Percentiles rank a stretch among this genome's conserved stretches.
Conservation (phyloP, 2,113 vertebrate species). For the Catharus fuscescens region DNA sequence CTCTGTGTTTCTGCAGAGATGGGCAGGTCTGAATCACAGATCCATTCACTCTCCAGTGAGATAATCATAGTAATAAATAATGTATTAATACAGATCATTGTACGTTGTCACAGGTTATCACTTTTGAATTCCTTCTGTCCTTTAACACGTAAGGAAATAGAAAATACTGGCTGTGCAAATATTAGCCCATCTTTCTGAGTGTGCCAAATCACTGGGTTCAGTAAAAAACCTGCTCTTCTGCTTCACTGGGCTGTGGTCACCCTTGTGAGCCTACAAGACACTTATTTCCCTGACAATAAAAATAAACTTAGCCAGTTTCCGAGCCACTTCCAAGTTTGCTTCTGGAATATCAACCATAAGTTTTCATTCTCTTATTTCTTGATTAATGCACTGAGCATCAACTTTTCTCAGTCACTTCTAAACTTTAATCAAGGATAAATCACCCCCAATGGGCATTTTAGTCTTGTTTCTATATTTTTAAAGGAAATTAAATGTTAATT, state of each 20-base stretch:
- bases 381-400: constrained; percentile 39
- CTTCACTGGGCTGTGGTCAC: not conserved
- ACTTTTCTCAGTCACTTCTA: constrained; percentile 20
- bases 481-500: constrained; percentile 65
- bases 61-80: not conserved
- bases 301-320: constrained; percentile 30
- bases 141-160: not conserved
- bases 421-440: constrained; percentile 51
- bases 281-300: not conserved
- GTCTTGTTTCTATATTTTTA: constrained; percentile 60
- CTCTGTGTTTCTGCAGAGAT: not conserved
- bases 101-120: not conserved
- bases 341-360: not conserved
- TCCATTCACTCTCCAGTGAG: not conserved
- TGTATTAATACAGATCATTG: not conserved
- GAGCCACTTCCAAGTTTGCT: not conserved
- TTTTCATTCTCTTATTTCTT: constrained; percentile 37
- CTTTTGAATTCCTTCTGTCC: not conserved
- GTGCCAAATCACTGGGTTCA: not conserved
- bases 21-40: not conserved
- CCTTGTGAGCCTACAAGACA: not conserved
- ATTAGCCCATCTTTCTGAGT: not conserved
- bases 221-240: not conserved
- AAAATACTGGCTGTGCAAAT: not conserved
- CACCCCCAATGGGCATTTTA: constrained; percentile 40